Conservation (phyloP, 1,140 invertebrate species). For the Dendrolimus kikuchii region DNA sequence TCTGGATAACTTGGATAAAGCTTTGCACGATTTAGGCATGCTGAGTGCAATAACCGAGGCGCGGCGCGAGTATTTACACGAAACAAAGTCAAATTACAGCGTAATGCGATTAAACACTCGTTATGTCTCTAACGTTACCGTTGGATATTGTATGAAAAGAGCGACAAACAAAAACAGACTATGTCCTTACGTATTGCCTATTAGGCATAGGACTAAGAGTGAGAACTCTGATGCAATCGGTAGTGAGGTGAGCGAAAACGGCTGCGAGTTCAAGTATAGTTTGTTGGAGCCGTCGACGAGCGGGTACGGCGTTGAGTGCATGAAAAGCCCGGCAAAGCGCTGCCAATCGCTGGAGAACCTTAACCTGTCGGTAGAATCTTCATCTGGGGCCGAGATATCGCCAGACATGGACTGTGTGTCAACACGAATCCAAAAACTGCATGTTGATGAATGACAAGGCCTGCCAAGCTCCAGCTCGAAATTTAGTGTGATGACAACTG, state of each 20-base stretch:
- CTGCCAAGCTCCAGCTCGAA: slow-evolving; percentile 14
- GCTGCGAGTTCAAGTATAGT: slow-evolving; percentile 48
- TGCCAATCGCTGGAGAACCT: slow-evolving; percentile 64
- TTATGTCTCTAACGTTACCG: slow-evolving; percentile 73
- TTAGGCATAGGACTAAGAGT: slow-evolving; percentile 73
- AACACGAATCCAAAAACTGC: slow-evolving; percentile 58
- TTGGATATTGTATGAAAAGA: slow-evolving; percentile 72
- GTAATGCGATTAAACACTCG: slow-evolving; percentile 72
- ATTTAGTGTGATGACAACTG: slow-evolving; percentile 18
- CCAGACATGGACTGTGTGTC: slow-evolving; percentile 65
- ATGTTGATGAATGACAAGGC: slow-evolving; percentile 64
- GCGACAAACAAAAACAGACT: slow-evolving; percentile 63
- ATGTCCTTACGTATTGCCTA: slow-evolving; percentile 64
- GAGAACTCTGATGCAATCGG: slow-evolving; percentile 72
- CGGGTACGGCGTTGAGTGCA: slow-evolving; percentile 34
- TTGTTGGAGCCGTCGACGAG: slow-evolving; percentile 58
- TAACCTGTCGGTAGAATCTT: slow-evolving; percentile 42
- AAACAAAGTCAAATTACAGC: slow-evolving; percentile 63
- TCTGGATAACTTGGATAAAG: slow-evolving; percentile 71
- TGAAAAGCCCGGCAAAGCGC: slow-evolving; percentile 44
- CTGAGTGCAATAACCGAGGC: slow-evolving; percentile 72
- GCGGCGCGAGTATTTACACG: slow-evolving; percentile 70
- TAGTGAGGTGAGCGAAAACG: slow-evolving; percentile 44
- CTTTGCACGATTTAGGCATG: slow-evolving; percentile 74
- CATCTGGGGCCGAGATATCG: slow-evolving; percentile 37